These are phyloP conservation scores for Pseudotriccus pelzelni DNA, from an alignment of 2,797 vertebrate genomes.

Conservation along the genomic window DNA sequence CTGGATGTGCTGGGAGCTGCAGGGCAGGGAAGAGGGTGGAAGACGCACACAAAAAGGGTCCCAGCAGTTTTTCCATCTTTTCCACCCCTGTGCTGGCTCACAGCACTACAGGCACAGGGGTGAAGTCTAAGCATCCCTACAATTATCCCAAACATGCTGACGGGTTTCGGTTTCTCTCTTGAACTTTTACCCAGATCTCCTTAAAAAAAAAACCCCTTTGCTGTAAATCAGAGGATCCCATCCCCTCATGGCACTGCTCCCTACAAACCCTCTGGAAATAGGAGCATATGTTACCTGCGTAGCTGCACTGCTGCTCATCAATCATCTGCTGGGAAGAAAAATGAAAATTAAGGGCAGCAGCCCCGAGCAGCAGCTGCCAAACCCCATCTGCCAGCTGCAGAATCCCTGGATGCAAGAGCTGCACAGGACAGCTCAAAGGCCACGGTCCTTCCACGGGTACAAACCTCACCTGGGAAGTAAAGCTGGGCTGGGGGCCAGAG, in stretches of 20 bases:
- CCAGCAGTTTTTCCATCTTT: not conserved
- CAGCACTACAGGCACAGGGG: not conserved
- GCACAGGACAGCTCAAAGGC: not conserved
- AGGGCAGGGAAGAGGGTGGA: not conserved
- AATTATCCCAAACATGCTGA: not conserved
- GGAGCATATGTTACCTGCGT: not conserved
- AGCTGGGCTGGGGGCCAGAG: not conserved
- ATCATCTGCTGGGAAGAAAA: not conserved
- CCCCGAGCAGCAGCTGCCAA: not conserved
- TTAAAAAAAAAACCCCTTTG: not conserved
- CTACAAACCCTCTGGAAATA: not conserved
- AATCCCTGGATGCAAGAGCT: not conserved
- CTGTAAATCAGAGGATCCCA: not conserved
- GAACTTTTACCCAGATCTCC: not conserved
- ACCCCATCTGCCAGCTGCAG: not conserved
- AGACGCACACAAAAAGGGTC: not conserved
- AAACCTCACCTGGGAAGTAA: not conserved
- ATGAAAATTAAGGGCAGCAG: not conserved
- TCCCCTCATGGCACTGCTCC: not conserved
- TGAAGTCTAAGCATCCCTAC: not conserved
- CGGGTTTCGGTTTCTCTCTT: not conserved
- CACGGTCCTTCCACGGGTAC: constrained; percentile 31
- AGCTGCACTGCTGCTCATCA: not conserved
- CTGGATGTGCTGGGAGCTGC: not conserved
- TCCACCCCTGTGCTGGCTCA: not conserved